phyloP scores from a whole-genome alignment of 2,797 vertebrate species.

The Cryptoprocta ferox region DNA sequence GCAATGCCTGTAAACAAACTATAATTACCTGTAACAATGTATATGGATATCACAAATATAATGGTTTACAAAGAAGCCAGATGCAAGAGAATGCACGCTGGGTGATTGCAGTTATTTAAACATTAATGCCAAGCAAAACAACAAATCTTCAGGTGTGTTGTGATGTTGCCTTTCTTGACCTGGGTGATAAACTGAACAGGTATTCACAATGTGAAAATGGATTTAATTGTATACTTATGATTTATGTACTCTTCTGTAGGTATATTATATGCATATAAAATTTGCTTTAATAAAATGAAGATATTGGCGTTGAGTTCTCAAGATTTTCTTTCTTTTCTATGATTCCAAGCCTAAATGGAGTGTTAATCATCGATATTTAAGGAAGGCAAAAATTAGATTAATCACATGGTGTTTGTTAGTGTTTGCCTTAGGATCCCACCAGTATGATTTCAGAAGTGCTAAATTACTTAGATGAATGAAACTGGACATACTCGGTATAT shows the following conservation, averaged over 20 bases:
- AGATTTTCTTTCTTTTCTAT: not conserved
- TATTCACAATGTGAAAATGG: not conserved
- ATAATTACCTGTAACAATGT: not conserved
- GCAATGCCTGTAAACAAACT: not conserved
- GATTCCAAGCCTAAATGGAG: not conserved
- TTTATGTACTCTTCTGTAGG: not conserved
- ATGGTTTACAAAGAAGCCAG: not conserved
- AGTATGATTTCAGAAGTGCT: not conserved
- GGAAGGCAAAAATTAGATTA: not conserved
- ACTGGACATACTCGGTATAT: not conserved
- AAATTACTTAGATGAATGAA: not conserved
- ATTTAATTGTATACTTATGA: not conserved
- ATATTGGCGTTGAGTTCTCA: not conserved
- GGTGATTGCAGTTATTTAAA: not conserved
- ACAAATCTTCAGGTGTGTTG: not conserved
- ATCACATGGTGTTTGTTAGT: not conserved
- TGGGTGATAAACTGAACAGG: not conserved
- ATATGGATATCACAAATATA: not conserved
- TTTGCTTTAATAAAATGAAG: not conserved
- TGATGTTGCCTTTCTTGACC: not conserved
- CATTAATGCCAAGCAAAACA: not conserved
- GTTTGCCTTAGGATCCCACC: not conserved
- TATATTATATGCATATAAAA: not conserved
- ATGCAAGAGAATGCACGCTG: not conserved
- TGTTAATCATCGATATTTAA: not conserved